Evolutionary conservation across 2,888 invertebrate species (phyloP), one percentile per base, ranked within the genome.

Genomic region (Dryadula phaetusa): DNA sequence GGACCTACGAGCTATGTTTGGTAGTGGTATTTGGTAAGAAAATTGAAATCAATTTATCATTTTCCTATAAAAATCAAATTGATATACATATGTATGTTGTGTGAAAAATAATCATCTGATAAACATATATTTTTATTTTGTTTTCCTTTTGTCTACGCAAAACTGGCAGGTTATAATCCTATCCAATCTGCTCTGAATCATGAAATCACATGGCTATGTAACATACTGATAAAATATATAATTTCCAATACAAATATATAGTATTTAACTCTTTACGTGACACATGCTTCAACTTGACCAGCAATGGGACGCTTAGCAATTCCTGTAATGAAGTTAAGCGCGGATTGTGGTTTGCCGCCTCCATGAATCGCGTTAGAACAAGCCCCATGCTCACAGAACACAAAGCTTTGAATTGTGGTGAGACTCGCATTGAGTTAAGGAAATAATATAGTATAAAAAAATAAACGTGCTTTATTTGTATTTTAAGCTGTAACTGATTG

Each of bases 321-420:
- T 88, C 88, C 83, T 84, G 82, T 91, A 92, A 92, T 87, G 88
- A 89, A 91, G 90, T 90, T 92, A 89, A 87, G 82, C 85, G 79
- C 84, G 86, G 90, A 90, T 91, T 92, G 88, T 83, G 83, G 83
- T 75, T 73, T 72, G 74, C 72, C 75, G 78, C 79, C 84, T 80
- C 80, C 79, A 82, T 81, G 83, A 81, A 81, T 81, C 76, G 78
- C 74, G 76, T 75, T 75, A 75, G 79, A 79, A 77, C 80, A 76
- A 74, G 76, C 58, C 32, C 25, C 64, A 40, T 44, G 76, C 76
- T 76, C 76, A 72, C 70, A 70, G 68, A 66, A 67, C 75, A 44
- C 42, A 72, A 76, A 75, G 76, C 76, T 80, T 74, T 80, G 77
- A 76, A 77, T 69, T 53, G 64, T 66, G 72, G 71, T 64, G 67